Evolutionary conservation across 2,797 vertebrate genomes (phyloP), one percentile per base, ranked within the genome.

Genomic region (Premnoplex brunnescens): DNA sequence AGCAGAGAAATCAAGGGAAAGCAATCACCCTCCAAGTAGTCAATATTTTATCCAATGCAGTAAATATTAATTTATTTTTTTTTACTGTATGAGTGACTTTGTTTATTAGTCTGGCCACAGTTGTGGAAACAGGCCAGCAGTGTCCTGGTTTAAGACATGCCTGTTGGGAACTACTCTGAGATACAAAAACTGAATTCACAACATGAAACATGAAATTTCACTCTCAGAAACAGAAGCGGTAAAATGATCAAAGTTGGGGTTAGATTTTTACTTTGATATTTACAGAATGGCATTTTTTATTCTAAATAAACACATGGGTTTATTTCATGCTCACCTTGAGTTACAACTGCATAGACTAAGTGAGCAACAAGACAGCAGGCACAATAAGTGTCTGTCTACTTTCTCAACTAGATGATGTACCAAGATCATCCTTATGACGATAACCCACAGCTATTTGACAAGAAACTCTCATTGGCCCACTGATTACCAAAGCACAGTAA

Each of bases 241-340:
- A 44, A 85, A 71, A 44, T 0, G 0, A 56, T 22, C 26, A 18
- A 63, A 52, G 18, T 0, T 54, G 3, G 27, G 17, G 26, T 37
- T 83, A 71, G 41, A 54, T 52, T 63, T 56, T 68, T 20, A 63
- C 23, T 44, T 71, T 8, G 9, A 73, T 79, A 36, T 48, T 58
- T 51, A 51, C 48, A 78, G 5, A 49, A 21, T 17, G 5, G 3
- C 1, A 2, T n/a, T 72, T 74, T 71, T 74, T 28, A 21, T 48
- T 46, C 52, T 67, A 32, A 79, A 73, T 74, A 69, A 95, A 44
- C 8, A 32, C 1, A 4, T 27, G 28, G 14, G 37, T 46, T 95
- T 73, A 59, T 59, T 72, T 89, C 17, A 72, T 6, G 9, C 27
- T 89, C 27, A 54, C 16, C 43, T 28, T 46, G n/a, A 93, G 55